Conservation (phyloP, 2,888 invertebrate genomes). For the Xestia xanthographa region DNA sequence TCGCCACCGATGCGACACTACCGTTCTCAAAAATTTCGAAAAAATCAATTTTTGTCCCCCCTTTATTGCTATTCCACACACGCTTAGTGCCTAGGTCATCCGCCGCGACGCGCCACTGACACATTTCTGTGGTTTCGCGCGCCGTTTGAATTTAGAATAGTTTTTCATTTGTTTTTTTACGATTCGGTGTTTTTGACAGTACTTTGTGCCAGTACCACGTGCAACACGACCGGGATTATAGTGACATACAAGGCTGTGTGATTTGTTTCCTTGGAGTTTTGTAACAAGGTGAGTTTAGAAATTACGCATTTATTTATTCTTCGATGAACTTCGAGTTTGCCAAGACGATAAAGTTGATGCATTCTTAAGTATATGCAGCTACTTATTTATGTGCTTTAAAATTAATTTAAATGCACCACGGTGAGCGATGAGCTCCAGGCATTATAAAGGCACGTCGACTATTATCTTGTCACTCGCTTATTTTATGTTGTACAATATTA, state of each 20-base stretch:
- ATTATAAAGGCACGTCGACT: conserved; percentile 58
- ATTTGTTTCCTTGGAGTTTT: conserved; percentile 71
- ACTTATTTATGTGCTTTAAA: conserved; percentile 60
- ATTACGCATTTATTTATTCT: conserved; percentile 33
- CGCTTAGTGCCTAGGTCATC: conserved; percentile 86
- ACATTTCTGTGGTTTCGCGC: conserved; percentile 88
- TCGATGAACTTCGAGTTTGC: conserved; percentile 37
- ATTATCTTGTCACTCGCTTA: conserved; percentile 64
- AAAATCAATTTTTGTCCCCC: conserved; percentile 79
- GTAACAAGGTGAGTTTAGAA: conserved; percentile 77
- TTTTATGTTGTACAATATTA: conserved; percentile 48
- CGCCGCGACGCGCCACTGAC: conserved; percentile 89
- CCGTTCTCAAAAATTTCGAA: conserved; percentile 85
- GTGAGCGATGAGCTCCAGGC: conserved; percentile 63
- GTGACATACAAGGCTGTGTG: conserved; percentile 71
- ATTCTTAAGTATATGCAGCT: conserved; percentile 40
- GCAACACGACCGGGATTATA: conserved; percentile 72
- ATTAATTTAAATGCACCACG: conserved; percentile 67
- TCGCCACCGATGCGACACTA: conserved; percentile 83
- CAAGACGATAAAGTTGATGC: conserved; percentile 51
- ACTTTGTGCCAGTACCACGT: conserved; percentile 79
- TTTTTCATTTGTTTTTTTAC: conserved; percentile 77
- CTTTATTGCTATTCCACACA: conserved; percentile 82
- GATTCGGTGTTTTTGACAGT: conserved; percentile 79
- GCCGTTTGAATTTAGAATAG: conserved; percentile 89